Evolutionary conservation across 2,113 vertebrate species (phyloP).

Genomic region (Marcusenius ussheri): DNA sequence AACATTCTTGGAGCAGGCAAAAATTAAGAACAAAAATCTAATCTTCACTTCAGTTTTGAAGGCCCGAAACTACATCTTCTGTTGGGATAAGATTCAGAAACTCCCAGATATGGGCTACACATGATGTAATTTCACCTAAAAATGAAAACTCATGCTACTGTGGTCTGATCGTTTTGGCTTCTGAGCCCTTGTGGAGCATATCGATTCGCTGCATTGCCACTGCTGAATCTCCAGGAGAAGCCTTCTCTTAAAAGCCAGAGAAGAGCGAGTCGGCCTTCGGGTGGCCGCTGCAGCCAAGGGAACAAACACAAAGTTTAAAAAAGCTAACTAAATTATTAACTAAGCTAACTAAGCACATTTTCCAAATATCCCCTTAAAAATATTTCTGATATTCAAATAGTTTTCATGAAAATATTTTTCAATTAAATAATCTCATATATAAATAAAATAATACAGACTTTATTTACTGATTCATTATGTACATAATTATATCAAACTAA

Average conservation of each 20-base stretch:
- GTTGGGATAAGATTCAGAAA: not conserved
- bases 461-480: not conserved
- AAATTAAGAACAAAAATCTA: not conserved
- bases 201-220: conserved; percentile 52
- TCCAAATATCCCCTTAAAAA: not conserved
- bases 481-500: conserved; percentile 20
- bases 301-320: conserved; percentile 22
- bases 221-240: conserved; percentile 43
- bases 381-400: conserved; percentile 7
- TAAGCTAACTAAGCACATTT: not conserved
- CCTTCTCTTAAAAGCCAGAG: conserved; percentile 24
- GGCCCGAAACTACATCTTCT: not conserved
- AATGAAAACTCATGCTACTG: conserved; percentile 43
- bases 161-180: conserved; percentile 52
- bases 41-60: not conserved
- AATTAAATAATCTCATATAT: conserved; percentile 20
- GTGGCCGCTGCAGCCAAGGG: conserved; percentile 17
- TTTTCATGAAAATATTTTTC: not conserved
- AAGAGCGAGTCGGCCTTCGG: conserved; percentile 10
- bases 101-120: not conserved
- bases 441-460: conserved; percentile 8
- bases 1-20: not conserved
- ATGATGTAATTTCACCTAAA: conserved; percentile 18
- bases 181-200: conserved; percentile 43
- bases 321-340: not conserved